phyloP scores from a whole-genome alignment of 2,888 invertebrate species.

The Drosophila koepferae region DNA sequence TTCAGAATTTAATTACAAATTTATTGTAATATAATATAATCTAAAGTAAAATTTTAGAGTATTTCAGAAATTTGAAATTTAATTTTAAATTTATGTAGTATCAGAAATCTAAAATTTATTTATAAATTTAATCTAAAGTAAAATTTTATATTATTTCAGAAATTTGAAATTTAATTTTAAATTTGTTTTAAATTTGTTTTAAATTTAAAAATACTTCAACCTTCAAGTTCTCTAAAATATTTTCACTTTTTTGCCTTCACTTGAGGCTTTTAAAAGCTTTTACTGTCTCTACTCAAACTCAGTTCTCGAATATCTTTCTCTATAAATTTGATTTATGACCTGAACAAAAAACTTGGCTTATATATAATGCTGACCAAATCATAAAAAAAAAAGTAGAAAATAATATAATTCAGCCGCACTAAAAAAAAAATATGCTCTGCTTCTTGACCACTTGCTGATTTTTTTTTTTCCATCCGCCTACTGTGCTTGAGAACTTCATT shows the following conservation, averaged over 20 bases:
- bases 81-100: no score
- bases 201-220: neutral
- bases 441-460: conserved; percentile 23
- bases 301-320: conserved; percentile 23
- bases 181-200: no score
- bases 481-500: conserved; percentile 68
- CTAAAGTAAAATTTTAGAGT: no score
- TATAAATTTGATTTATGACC: conserved; percentile 67
- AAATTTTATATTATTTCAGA: neutral
- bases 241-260: conserved; percentile 2
- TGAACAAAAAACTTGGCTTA: conserved; percentile 29
- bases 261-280: conserved; percentile 24
- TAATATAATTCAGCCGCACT: conserved; percentile 57
- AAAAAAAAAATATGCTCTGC: conserved; percentile 22
- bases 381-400: conserved; percentile 34
- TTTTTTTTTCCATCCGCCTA: conserved; percentile 19
- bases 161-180: no score
- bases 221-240: neutral
- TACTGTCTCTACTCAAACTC: conserved; percentile 7
- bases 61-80: no score
- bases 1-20: no score
- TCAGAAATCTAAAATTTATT: no score
- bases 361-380: conserved; percentile 45
- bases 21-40: no score
- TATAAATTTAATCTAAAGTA: no score